phyloP scores from a whole-genome alignment of 2,113 vertebrate species.

The Lamprologus lemairii region DNA sequence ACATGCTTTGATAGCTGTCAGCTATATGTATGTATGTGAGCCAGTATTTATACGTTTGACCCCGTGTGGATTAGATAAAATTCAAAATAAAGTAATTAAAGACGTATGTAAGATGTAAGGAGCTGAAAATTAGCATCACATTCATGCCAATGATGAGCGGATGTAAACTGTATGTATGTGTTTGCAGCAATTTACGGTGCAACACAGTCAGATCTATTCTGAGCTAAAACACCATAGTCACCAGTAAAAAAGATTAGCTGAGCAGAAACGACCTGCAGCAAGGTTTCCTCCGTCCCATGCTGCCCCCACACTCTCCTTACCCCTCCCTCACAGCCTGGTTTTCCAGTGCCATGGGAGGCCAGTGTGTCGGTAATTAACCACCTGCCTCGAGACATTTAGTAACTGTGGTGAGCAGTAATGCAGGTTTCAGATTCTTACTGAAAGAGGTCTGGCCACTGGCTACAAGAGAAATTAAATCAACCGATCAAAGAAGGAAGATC shows the following conservation, averaged over 20 bases:
- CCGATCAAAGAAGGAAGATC: background rate
- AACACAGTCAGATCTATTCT: background rate
- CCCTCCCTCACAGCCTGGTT: background rate
- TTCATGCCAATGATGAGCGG: background rate
- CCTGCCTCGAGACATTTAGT: background rate
- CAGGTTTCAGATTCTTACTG: background rate
- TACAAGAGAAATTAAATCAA: background rate
- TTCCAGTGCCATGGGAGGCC: background rate
- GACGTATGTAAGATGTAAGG: background rate
- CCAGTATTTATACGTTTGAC: background rate
- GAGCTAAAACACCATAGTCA: background rate
- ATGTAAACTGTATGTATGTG: background rate
- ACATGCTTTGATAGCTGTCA: too few relatives aligned
- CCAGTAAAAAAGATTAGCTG: background rate
- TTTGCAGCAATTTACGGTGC: background rate
- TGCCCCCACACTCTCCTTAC: background rate
- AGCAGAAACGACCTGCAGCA: background rate
- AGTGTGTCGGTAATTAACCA: constrained; percentile 6
- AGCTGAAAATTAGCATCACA: background rate
- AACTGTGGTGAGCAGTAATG: background rate
- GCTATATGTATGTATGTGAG: background rate
- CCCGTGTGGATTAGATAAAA: background rate
- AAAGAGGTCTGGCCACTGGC: background rate
- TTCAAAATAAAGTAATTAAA: background rate
- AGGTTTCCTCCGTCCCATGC: background rate